These are phyloP conservation scores for Anoplolepis gracilipes DNA, from an alignment of 1,140 invertebrate genomes.

Conservation along the genomic window DNA sequence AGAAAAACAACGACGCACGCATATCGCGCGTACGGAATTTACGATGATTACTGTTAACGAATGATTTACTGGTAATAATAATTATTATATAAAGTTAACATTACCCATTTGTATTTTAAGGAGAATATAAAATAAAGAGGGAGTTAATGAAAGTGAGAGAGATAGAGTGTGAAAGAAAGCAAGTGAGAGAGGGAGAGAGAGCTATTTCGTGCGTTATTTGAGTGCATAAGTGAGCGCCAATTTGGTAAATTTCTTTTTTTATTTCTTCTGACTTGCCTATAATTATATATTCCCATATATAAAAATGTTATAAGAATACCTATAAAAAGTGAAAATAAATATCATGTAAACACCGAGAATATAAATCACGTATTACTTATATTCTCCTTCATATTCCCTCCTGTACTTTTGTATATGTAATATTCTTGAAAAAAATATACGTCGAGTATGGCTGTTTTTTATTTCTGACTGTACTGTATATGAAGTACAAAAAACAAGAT, in stretches of 20 bases:
- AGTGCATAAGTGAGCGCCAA: conserved; percentile 73
- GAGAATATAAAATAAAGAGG: conserved; percentile 45
- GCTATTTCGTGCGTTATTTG: conserved; percentile 63
- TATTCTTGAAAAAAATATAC: too few species aligned
- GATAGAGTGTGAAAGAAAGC: conserved; percentile 50
- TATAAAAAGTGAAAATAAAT: conserved; percentile 77
- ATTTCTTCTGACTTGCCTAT: conserved; percentile 78
- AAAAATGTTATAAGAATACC: conserved; percentile 76
- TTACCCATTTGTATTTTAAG: conserved; percentile 77
- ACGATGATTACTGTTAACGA: conserved; percentile 62
- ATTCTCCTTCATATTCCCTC: neutral
- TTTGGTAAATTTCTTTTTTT: conserved; percentile 75
- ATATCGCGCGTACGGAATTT: conserved; percentile 64
- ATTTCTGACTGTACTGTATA: neutral
- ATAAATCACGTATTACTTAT: neutral
- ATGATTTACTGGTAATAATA: conserved; percentile 55
- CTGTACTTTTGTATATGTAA: neutral
- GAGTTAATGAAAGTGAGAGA: conserved; percentile 62
- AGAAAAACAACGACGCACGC: conserved; percentile 65
- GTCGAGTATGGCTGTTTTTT: neutral
- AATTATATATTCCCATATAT: conserved; percentile 77
- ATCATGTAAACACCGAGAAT: conserved; percentile 76
- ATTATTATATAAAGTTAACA: conserved; percentile 73
- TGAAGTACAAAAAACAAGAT: neutral
- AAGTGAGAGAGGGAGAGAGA: conserved; percentile 46